Evolutionary conservation across 2,888 invertebrate genomes (phyloP), one percentile per base, ranked within the genome.

Genomic region (Eilema griseolum): DNA sequence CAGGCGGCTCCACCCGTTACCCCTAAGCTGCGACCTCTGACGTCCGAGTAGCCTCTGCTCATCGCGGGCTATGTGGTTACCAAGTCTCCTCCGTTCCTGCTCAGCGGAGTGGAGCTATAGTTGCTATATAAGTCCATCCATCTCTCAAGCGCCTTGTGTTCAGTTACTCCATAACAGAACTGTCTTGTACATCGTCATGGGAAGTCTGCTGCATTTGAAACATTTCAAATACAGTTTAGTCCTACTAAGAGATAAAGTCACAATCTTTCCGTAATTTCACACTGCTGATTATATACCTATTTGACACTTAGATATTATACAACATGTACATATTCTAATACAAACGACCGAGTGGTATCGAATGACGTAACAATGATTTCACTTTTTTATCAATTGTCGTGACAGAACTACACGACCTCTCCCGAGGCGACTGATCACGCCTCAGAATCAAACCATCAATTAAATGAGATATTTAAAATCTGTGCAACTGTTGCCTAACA

Each of bases 321-420:
- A 78, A 80, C 60, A 37, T 28, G 11, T 64, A 78, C 66, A 66
- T 57, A 37, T 37, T 67, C 28, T 65, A 70, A 72, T 62, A 37
- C 33, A 37, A 66, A 66, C 33, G 26, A 46, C 41, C 12, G 56
- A 67, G 8, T 10, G 11, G 14, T 64, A 26, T 10, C 8, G 14
- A 61, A 61, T 76, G 66, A 81, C 62, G 80, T 31, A 81, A 81
- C n/a, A 63, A 41, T 41, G 74, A 75, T 85, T 85, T 85, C 84
- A 85, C 84, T 84, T 83, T 80, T 82, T 70, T 62, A 56, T 14
- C 31, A 46, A 59, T 66, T n/a, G 33, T 57, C 64, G 84, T 85
- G 84, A 84, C 76, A 73, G 78, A 77, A n/a, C 7, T 16, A 26
- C 67, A 61, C 67, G 67, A 71, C 69, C 72, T 52, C 41, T 71